Base-by-base conservation (phyloP, 2,888 invertebrate species). In the Papilio gigon region DNA sequence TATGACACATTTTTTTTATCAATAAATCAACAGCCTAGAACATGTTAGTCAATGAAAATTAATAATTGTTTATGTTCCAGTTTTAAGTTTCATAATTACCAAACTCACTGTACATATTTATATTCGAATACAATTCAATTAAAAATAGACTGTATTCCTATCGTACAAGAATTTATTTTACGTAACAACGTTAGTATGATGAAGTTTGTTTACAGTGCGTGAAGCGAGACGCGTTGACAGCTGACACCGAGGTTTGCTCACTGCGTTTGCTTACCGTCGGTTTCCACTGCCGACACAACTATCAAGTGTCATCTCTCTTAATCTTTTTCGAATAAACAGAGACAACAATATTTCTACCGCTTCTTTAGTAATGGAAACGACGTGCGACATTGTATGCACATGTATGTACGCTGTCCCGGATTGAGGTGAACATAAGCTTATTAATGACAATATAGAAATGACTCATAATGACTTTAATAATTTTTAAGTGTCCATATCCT, bases 161-260 rank as follows among this genome's bases (percentile, higher is more conserved):
- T 11, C 4, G 5, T 3, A 20, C 47, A 62, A 44, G 30, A 33
- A 40, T 20, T 17, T 1, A 44, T 20, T 47, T 62, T 62, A 14
- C 17, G 20, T 5, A 12, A 53, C 4, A 12, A 4, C 0, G 47
- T 14, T n/a, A 25, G 4, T n/a, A 30, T 8, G 27, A 27, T 12
- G 50, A 20, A 40, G 42, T 44, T 61, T 67, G 67, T 67, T 61
- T 53, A 53, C 67, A 27, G 9, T 27, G 61, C 25, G 27, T 53
- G 67, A 53, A 25, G 61, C 61, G 20, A 53, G 61, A 40, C 67
- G 42, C 12, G 27, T 53, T 61, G 61, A 62, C 61, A 67, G 61
- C 67, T 62, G 61, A 67, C 61, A 61, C 53, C 61, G 40, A 12
- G 9, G 66, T 47, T 60, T 47, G 60, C 20, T n/a, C 44, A 37